A percentile compares a stretch with the other conserved stretches of the same genome.
Conservation (phyloP, 92 coral and sea anemone species). For the Metridium senile region DNA sequence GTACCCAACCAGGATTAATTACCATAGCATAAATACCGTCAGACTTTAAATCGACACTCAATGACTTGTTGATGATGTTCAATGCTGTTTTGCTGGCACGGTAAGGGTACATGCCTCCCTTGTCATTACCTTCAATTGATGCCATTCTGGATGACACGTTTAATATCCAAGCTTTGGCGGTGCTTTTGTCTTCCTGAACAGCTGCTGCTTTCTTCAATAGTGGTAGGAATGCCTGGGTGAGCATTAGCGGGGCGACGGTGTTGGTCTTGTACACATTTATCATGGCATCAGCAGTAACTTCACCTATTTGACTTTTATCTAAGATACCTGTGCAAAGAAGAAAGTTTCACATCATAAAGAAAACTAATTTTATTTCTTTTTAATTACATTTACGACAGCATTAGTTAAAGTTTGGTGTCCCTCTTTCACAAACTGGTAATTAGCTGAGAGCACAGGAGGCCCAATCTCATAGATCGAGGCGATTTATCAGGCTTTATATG, state of each 20-base stretch:
- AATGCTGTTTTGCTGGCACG: slow-evolving; percentile 70
- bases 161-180: slow-evolving; percentile 47
- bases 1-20: slow-evolving; percentile 80
- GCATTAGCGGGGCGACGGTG: slow-evolving; percentile 79
- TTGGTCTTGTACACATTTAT: slow-evolving; percentile 56
- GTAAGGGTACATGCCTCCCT: slow-evolving; percentile 49
- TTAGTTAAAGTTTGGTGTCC: no score
- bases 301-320: slow-evolving; percentile 23
- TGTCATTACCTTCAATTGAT: slow-evolving; percentile 37
- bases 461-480: no score
- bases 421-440: no score
- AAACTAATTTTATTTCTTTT: no score
- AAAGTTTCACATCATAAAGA: no score
- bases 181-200: slow-evolving; percentile 15
- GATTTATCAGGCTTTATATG: no score
- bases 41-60: slow-evolving; percentile 62
- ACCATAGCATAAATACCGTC: slow-evolving; percentile 60
- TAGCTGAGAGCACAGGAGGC: no score
- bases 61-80: slow-evolving; percentile 63
- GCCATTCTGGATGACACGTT: slow-evolving; percentile 60
- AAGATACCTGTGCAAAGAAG: slow-evolving; percentile 61
- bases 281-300: slow-evolving; percentile 73
- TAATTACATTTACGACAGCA: no score
- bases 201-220: slow-evolving; percentile 57
- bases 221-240: slow-evolving; percentile 70